A percentile compares a stretch with the other conserved stretches of the same genome.
These are phyloP conservation scores for Agapornis roseicollis DNA, from an alignment of 2,113 vertebrate species.

Conservation along the genomic window DNA sequence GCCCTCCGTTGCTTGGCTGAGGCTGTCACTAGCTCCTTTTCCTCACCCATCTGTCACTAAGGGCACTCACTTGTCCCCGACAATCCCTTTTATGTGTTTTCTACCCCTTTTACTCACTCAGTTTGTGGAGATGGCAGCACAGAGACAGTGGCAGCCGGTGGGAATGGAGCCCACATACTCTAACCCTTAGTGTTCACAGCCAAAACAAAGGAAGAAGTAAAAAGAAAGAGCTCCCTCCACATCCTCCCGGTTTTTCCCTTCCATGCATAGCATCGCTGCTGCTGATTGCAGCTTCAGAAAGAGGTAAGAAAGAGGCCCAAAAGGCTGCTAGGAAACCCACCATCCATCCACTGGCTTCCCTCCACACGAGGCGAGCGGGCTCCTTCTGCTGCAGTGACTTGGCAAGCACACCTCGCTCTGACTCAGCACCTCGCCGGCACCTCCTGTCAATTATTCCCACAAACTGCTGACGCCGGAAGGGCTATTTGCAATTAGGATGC, in stretches of 20 bases:
- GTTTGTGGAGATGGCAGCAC: not conserved
- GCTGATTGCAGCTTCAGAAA: not conserved
- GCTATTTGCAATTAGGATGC: constrained; percentile 48
- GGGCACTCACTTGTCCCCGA: not conserved
- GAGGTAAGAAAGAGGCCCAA: constrained; percentile 14
- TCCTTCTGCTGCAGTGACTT: constrained; percentile 74
- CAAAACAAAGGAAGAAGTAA: not conserved
- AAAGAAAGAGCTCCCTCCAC: not conserved
- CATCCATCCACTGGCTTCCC: constrained; percentile 39
- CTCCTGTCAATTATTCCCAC: constrained; percentile 68
- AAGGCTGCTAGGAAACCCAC: constrained; percentile 51
- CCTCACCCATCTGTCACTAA: not conserved
- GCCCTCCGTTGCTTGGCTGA: not conserved
- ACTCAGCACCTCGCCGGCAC: constrained; percentile 68
- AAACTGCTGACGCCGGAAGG: constrained; percentile 61
- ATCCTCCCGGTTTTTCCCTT: not conserved
- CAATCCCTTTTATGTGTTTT: not conserved
- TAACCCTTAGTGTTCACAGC: not conserved
- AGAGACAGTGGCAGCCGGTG: not conserved
- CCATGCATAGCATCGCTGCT: not conserved
- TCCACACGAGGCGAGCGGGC: constrained; percentile 22
- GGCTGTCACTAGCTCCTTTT: not conserved
- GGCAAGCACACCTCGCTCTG: constrained; percentile 67
- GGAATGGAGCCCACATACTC: not conserved
- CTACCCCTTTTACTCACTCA: not conserved